phyloP scores from a whole-genome alignment of 2,113 vertebrate species.

The Psittacula cyanocephala region DNA sequence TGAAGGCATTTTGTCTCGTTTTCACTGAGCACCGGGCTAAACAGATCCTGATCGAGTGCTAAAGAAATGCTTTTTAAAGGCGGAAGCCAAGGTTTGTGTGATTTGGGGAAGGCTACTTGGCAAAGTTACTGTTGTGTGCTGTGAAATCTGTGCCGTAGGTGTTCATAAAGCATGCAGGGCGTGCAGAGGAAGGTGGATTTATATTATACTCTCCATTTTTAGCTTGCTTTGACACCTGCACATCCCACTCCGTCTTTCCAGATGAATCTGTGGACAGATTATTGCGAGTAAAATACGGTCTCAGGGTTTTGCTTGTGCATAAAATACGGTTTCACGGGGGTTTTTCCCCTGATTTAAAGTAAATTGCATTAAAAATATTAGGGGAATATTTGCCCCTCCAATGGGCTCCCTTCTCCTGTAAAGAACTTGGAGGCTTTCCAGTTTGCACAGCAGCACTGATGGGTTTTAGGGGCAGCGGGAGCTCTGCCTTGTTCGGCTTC shows the following conservation, averaged over 20 bases:
- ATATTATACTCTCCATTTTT: neutral
- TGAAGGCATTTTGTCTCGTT: neutral
- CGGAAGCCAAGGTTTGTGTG: neutral
- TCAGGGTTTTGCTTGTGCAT: neutral
- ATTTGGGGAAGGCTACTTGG: neutral
- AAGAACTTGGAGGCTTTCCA: neutral
- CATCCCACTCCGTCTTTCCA: neutral
- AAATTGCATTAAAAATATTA: neutral
- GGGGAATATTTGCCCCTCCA: neutral
- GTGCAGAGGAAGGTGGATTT: neutral
- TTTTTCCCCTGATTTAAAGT: accelerated
- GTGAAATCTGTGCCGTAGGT: neutral
- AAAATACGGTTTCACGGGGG: neutral
- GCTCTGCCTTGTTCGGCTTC: neutral
- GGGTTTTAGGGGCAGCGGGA: neutral
- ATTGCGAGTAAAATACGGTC: neutral
- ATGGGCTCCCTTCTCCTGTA: neutral
- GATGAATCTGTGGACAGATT: neutral
- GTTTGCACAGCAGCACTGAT: neutral
- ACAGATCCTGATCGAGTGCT: neutral
- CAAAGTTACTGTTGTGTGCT: neutral
- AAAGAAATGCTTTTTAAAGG: neutral
- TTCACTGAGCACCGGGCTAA: neutral
- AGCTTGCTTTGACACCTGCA: neutral
- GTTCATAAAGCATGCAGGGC: neutral